These are phyloP conservation scores for Columba janthina DNA, from an alignment of 2,113 vertebrate species.

Conservation along the genomic window DNA sequence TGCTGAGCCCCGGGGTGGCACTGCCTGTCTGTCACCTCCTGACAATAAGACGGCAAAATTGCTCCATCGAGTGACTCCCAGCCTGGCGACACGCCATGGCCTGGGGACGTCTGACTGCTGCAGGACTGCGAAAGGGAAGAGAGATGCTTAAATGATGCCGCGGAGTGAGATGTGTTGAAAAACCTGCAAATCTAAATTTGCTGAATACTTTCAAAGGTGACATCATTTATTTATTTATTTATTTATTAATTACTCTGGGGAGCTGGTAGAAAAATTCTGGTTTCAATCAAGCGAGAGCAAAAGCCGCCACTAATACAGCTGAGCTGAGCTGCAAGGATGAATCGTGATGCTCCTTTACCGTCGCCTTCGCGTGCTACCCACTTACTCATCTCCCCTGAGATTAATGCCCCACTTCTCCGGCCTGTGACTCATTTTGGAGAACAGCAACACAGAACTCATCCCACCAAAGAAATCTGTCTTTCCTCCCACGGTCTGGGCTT, in stretches of 20 bases:
- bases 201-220: background rate
- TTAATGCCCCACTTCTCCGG: background rate
- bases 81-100: fast-evolving
- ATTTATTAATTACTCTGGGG: background rate
- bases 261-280: background rate
- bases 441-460: background rate
- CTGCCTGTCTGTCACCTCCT: background rate
- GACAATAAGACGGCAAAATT: background rate
- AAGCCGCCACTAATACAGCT: background rate
- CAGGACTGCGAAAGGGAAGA: background rate
- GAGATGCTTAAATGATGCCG: background rate
- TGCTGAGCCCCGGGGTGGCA: background rate
- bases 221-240: background rate
- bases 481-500: conserved; percentile 15
- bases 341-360: conserved; percentile 3
- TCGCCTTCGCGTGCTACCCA: background rate
- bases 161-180: background rate
- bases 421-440: conserved; percentile 34
- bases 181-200: background rate
- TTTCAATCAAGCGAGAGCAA: background rate
- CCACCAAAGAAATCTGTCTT: conserved; percentile 29
- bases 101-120: background rate
- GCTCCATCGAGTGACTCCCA: background rate
- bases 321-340: background rate
- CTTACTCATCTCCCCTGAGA: conserved; percentile 48